Base-by-base conservation (phyloP, 2,797 vertebrate genomes). In the Loriculus beryllinus region DNA sequence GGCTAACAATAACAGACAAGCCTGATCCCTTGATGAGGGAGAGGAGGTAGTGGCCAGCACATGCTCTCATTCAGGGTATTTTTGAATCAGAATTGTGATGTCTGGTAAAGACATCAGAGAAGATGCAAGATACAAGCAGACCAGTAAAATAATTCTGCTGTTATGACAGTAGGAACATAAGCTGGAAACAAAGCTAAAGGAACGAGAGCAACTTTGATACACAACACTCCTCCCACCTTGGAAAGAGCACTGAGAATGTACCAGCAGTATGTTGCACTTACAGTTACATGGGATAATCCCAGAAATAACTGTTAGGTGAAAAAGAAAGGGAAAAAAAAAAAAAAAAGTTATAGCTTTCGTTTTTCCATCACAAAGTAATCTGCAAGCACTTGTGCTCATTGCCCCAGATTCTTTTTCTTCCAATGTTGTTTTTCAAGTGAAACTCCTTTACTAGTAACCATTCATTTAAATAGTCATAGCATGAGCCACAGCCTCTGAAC, bases 341-440 rank as follows among this genome's bases (percentile, higher is more conserved):
- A 29, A 26, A 1, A 54, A n/a, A n/a, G 31, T 45, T 83, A 43
- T 3, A 65, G 29, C 12, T 62, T 78, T n/a, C 84, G 22, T 51
- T 45, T 64, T 56, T 48, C 5, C 63, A 25, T 63, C 71, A 79
- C 23, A 42, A 84, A 76, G 59, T 57, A 42, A 37, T 91, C 56
- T 64, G 60, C 48, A 79, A 78, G 54, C 39, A 62, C 11, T 86
- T 1, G 0, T 69, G 62, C 23, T 91, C 47, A 13, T 78, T 37
- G 33, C 60, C 75, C 78, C 90, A 75, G 63, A 85, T 93, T 85
- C 64, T 77, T 82, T 77, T 71, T 49, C 60, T 92, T 74, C 75
- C 64, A 77, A 3, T 47, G 81, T 64, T 81, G 65, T 90, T 94
- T 93, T 93, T 92, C 84, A 74, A 91, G 62, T 59, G n/a, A 52